Conservation (phyloP, 2,888 invertebrate species). For the Drosophila vallismaia region DNA sequence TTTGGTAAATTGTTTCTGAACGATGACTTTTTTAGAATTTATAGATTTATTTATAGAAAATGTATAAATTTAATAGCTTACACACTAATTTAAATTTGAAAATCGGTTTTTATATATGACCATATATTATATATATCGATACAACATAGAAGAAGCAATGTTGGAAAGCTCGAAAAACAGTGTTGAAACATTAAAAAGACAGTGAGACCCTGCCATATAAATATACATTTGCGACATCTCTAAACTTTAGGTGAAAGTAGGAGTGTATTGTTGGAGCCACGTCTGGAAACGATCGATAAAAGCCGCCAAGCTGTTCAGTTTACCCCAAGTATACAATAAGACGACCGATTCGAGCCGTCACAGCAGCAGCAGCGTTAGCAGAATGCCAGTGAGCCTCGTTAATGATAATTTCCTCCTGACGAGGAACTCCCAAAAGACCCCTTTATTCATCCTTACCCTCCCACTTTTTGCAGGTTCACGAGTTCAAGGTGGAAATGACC, state of each 20-base stretch:
- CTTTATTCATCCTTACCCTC: slow-evolving; percentile 6
- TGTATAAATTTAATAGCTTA: too few species aligned
- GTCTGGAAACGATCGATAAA: slow-evolving; percentile 13
- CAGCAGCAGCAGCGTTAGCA: slow-evolving; percentile 62
- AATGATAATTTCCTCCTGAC: not conserved
- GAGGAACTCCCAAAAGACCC: not conserved
- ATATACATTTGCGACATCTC: too few species aligned
- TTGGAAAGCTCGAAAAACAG: too few species aligned
- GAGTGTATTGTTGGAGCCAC: not conserved
- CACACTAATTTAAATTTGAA: too few species aligned
- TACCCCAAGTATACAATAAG: slow-evolving; percentile 76
- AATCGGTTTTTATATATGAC: too few species aligned
- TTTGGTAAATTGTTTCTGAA: too few species aligned
- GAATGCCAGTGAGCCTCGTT: slow-evolving; percentile 72
- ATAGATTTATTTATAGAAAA: too few species aligned
- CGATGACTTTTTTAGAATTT: too few species aligned
- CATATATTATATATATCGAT: too few species aligned
- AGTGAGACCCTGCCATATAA: too few species aligned
- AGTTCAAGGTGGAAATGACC: slow-evolving; percentile 96
- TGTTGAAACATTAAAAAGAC: too few species aligned
- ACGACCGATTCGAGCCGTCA: slow-evolving; percentile 70
- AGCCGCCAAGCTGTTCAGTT: slow-evolving; percentile 77
- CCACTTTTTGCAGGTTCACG: slow-evolving; percentile 86
- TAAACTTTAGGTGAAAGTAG: not conserved
- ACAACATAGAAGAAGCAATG: too few species aligned